Evolutionary conservation across 2,888 invertebrate genomes (phyloP).

Genomic region (Pristionchus entomophagus): DNA sequence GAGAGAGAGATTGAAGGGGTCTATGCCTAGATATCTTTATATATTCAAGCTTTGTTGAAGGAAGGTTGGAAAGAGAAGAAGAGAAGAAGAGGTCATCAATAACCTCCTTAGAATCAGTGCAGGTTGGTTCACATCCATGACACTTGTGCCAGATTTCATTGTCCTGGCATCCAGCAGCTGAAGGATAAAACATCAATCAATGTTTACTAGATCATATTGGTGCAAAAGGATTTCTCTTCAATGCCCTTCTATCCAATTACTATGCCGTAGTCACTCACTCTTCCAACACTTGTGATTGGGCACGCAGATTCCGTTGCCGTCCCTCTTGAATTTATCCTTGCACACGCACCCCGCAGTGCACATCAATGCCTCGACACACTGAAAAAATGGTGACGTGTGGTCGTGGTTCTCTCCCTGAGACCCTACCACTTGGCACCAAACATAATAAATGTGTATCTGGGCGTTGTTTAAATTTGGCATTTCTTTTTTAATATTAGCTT

Average conservation of each 20-base stretch:
- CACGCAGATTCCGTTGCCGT: conserved; percentile 9
- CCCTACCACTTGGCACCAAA: too few species aligned
- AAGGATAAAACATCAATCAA: too few species aligned
- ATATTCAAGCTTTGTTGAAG: too few species aligned
- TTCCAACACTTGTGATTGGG: conserved; percentile 29
- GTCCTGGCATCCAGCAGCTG: conserved; percentile 5
- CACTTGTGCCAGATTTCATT: conserved; percentile 10
- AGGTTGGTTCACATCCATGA: not conserved
- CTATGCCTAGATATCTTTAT: too few species aligned
- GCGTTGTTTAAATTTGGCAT: too few species aligned
- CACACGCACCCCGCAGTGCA: conserved; percentile 27
- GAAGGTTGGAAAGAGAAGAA: not conserved
- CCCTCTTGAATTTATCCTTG: conserved; percentile 20
- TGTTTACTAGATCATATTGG: not conserved
- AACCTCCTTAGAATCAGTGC: not conserved
- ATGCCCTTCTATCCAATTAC: not conserved
- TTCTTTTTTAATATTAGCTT: too few species aligned
- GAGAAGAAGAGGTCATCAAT: not conserved
- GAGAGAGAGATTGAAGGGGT: too few species aligned
- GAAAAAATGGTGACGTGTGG: not conserved
- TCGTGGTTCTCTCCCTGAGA: too few species aligned
- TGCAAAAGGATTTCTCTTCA: too few species aligned
- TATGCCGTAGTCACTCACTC: not conserved
- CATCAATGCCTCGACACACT: not conserved
- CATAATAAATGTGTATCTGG: too few species aligned